A percentile compares a stretch with the other conserved stretches of the same genome.
Conservation (phyloP, 2,888 invertebrate species). For the Himalopsyche kuldschensis region DNA sequence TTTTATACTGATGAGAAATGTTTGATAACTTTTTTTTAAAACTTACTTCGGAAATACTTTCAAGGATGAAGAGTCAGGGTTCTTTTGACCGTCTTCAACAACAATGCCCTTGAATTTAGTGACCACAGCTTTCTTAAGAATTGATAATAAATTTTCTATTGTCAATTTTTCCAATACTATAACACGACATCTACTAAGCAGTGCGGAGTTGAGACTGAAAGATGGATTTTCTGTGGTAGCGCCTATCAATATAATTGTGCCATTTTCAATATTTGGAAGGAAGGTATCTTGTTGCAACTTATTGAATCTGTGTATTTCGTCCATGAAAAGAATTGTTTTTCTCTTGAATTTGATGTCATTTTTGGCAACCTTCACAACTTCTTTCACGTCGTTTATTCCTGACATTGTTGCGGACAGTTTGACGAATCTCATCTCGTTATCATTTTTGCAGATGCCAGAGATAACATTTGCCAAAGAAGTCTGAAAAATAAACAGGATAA, state of each 20-base stretch:
- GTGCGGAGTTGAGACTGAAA: slow-evolving; percentile 77
- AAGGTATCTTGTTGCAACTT: slow-evolving; percentile 83
- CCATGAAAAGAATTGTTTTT: slow-evolving; percentile 79
- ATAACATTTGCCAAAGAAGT: slow-evolving; percentile 78
- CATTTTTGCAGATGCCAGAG: slow-evolving; percentile 66
- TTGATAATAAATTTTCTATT: slow-evolving; percentile 60
- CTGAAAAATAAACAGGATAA: slow-evolving; percentile 49
- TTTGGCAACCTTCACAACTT: slow-evolving; percentile 69
- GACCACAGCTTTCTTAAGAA: slow-evolving; percentile 63
- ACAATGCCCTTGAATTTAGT: slow-evolving; percentile 46
- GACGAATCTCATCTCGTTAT: slow-evolving; percentile 65
- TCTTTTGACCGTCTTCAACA: slow-evolving; percentile 8
- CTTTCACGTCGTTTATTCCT: slow-evolving; percentile 78
- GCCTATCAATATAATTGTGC: slow-evolving; percentile 75
- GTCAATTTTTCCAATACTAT: slow-evolving; percentile 72
- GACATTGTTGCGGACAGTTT: slow-evolving; percentile 75
- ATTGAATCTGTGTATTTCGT: slow-evolving; percentile 86
- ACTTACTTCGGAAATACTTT: slow-evolving; percentile 42
- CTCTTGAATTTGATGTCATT: slow-evolving; percentile 71
- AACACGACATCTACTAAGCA: slow-evolving; percentile 77
- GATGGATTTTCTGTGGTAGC: slow-evolving; percentile 91
- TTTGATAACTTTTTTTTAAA: background rate
- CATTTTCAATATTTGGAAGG: slow-evolving; percentile 78
- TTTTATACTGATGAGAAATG: background rate
- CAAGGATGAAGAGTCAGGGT: background rate